Base-by-base conservation (phyloP, 2,888 invertebrate species). In the Zonitis immaculata region DNA sequence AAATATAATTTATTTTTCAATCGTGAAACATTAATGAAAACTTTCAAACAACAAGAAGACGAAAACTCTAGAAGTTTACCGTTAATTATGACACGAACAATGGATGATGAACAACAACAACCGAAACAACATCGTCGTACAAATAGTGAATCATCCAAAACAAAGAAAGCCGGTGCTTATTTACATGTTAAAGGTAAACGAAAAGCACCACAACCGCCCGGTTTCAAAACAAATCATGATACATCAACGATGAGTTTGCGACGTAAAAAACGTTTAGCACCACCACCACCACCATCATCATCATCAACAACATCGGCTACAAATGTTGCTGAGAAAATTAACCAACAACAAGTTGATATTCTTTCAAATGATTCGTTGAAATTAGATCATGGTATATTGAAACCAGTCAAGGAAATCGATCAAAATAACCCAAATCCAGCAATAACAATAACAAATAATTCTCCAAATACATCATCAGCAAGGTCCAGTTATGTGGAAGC, bases 111-210 rank as follows among this genome's bases (percentile, higher is more conserved):
- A 47, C 64, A 66, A 49, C 58, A 59, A 12, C 32, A 35, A 59
- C 47, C 73, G 46, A 61, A 67, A 46, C 77, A 78, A 28, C 77
- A 79, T 58, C 76, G 84, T 42, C 76, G 84, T 63, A 82, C 83
- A 18, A 78, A 80, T n/a, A 86, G 84, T 67, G 85, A 85, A 73
- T 78, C 79, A 12, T 79, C 81, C 20, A 79, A 80, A 60, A 80
- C 80, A 55, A 79, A 81, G 44, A 80, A 80, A 59, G 79, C 83
- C 8, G 81, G 82, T 4, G 75, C 78, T 3, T 79, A 78, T 62
- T 72, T 78, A 20, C 86, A 89, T 76, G 88, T 89, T 0, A 87
- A 87, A 60, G 89, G 89, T 20, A 89, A 89, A 71, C 76, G 89
- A 46, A 83, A 82, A 66, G 89, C 89, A 0, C 89, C 89, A 0